Evolutionary conservation across 2,797 vertebrate species (phyloP), one percentile per base, ranked within the genome.

Genomic region (Falco naumanni): DNA sequence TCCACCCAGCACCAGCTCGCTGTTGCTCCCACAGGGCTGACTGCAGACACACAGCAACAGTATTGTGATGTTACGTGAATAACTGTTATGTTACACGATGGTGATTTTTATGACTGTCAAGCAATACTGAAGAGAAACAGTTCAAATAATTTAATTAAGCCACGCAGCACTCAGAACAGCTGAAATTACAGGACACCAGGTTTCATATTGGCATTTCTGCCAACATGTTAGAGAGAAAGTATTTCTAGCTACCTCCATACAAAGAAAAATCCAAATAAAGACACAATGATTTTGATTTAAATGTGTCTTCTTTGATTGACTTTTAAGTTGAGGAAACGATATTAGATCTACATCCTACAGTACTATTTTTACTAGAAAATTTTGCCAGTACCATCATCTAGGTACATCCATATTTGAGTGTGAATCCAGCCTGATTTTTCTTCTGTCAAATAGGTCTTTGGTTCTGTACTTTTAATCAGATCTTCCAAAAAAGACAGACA

Each of bases 1-100:
- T 69, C 60, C 70, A 18, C 41, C n/a, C 4, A 0, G 4, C 21
- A 22, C 3, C 5, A 63, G 45, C 10, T 89, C 12, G 1, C 45
- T 60, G 37, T 19, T 0, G 0, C 26, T 64, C 28, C 61, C 80
- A 11, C n/a, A 43, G 77, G 19, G 33, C n/a, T 60, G 50, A 22
- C 51, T 79, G 43, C 66, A 60, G 54, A 28, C 3, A 2, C 69
- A 54, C n/a, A 86, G 69, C 65, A 61, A 50, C 1, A 1, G 20
- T 1, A 0, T 13, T 19, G n/a, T 7, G 78, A 43, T 24, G 28
- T 31, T 65, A 21, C 0, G 0, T n/a, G 45, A 45, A 64, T 41
- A 77, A 48, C 39, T 64, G n/a, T 10, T 68, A 39, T 0, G 4
- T 85, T 60, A 66, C 13, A 14, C 6, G 37, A 48, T 7, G 9